A percentile compares a stretch with the other conserved stretches of the same genome.
Conservation (phyloP, 2,797 vertebrate species). For the Aphelocoma californica region DNA sequence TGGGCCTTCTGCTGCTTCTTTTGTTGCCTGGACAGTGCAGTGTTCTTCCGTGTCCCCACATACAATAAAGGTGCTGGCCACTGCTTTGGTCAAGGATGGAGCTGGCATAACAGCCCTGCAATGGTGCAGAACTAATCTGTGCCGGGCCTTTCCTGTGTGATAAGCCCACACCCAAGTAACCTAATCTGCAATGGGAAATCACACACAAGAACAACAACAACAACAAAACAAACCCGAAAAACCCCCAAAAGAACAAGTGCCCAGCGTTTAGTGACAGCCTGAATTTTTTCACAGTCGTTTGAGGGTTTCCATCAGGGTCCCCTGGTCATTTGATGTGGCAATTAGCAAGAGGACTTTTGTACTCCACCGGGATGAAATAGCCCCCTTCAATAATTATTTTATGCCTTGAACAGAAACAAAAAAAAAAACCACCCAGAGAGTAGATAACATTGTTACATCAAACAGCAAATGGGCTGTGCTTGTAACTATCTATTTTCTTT, state of each 20-base stretch:
- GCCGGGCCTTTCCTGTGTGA: constrained; percentile 80
- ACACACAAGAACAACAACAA: not conserved
- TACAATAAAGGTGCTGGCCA: constrained; percentile 80
- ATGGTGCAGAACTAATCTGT: constrained; percentile 87
- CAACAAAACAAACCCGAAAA: rapidly evolving
- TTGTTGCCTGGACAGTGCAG: constrained; percentile 79
- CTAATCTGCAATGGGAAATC: constrained; percentile 78
- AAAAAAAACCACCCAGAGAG: constrained; percentile 39
- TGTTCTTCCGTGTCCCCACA: constrained; percentile 76
- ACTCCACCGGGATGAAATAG: constrained; percentile 75
- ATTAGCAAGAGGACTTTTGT: constrained; percentile 87
- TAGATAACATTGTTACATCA: constrained; percentile 82
- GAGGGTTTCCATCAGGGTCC: constrained; percentile 78
- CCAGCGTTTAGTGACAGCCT: constrained; percentile 69
- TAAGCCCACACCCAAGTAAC: constrained; percentile 75
- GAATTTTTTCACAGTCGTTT: constrained; percentile 78
- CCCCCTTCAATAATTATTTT: constrained; percentile 87
- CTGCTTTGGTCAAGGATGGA: constrained; percentile 79
- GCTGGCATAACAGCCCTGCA: constrained; percentile 81
- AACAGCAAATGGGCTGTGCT: constrained; percentile 74
- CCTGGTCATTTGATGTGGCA: constrained; percentile 90
- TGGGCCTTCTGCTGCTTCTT: constrained; percentile 74
- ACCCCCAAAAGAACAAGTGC: not conserved
- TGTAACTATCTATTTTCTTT: constrained; percentile 71
- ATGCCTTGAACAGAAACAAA: constrained; percentile 77